Evolutionary conservation across 2,113 vertebrate species (phyloP).

Genomic region (Melanerpes aurifrons): DNA sequence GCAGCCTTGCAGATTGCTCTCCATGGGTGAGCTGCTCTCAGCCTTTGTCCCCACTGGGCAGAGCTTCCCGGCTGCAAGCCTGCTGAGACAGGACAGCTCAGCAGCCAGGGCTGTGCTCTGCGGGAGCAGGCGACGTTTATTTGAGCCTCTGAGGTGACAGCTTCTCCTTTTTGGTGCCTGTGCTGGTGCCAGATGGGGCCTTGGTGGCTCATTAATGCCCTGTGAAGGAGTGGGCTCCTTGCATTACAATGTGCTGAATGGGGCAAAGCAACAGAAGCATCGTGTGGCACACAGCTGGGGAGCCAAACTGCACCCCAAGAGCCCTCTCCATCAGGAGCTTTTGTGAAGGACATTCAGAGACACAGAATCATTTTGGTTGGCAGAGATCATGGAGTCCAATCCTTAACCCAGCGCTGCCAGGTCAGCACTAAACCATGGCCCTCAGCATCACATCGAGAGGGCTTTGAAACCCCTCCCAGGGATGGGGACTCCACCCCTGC

Average conservation of each 20-base stretch:
- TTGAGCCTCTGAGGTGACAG: rapidly evolving
- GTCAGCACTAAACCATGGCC: no score
- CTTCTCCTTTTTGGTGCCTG: rapidly evolving
- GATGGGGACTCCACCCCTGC: no score
- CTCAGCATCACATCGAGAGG: no score
- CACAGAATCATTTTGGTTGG: no score
- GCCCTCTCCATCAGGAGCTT: not conserved
- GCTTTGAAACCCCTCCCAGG: no score
- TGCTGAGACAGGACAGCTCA: rapidly evolving
- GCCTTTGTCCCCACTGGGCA: rapidly evolving
- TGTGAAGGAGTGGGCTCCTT: rapidly evolving
- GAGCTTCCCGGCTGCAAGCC: rapidly evolving
- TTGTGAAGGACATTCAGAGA: no score
- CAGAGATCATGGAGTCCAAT: no score
- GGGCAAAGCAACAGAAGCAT: not conserved
- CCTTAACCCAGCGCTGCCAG: no score
- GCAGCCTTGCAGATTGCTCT: not conserved
- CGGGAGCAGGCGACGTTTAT: rapidly evolving
- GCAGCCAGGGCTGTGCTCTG: not conserved
- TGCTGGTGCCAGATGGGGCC: rapidly evolving
- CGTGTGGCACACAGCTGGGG: rapidly evolving
- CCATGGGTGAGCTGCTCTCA: rapidly evolving
- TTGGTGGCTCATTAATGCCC: rapidly evolving
- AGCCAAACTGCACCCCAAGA: not conserved
- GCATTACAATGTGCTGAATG: rapidly evolving